phyloP scores from a whole-genome alignment of 2,797 vertebrate species.

The Enteromius paludinosus region DNA sequence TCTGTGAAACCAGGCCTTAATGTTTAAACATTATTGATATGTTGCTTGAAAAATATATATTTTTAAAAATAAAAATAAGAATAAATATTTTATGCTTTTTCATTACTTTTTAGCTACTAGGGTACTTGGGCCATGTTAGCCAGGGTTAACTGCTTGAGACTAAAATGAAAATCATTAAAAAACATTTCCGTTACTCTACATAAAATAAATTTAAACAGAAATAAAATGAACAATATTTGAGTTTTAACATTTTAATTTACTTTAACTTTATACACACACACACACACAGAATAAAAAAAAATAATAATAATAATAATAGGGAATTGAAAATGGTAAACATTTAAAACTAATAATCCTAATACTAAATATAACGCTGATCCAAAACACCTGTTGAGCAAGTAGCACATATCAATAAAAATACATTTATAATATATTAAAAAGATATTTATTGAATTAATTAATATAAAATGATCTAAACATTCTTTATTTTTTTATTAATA shows the following conservation, averaged over 20 bases:
- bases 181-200: background rate
- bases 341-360: background rate
- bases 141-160: background rate
- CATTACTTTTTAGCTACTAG: background rate
- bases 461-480: background rate
- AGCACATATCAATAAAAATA: background rate
- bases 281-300: background rate
- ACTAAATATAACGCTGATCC: background rate
- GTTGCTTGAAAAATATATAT: background rate
- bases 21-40: background rate
- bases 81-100: background rate
- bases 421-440: background rate
- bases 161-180: background rate
- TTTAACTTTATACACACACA: background rate
- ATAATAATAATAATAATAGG: rapidly evolving
- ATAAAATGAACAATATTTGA: background rate
- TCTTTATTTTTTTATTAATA: background rate
- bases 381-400: background rate
- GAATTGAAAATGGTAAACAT: background rate
- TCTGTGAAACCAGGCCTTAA: background rate
- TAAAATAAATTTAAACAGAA: background rate
- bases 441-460: background rate
- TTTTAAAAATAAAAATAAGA: background rate
- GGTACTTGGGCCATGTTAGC: background rate
- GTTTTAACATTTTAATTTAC: background rate